Conservation (phyloP, 2,888 invertebrate species). For the Ormyrus nitidulus region DNA sequence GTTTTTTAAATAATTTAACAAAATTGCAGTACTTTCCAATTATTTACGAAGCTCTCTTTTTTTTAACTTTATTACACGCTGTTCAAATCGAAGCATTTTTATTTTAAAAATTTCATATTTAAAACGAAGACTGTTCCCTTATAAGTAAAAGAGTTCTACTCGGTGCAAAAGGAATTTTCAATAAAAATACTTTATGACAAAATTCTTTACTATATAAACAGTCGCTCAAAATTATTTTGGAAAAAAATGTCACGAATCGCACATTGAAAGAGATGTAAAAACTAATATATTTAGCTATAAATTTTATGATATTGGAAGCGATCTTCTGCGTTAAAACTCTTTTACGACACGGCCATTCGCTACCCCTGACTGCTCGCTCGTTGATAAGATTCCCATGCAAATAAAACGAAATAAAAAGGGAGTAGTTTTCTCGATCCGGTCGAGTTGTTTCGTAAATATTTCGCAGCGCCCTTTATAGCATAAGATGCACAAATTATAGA, state of each 20-base stretch:
- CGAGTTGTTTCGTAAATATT: neutral
- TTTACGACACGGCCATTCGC: neutral
- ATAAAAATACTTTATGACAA: too few species aligned
- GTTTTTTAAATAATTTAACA: neutral
- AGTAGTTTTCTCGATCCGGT: neutral
- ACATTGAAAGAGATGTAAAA: neutral
- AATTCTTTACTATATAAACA: too few species aligned
- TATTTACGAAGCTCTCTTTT: slow-evolving; percentile 15
- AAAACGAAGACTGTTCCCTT: too few species aligned
- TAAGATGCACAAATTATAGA: slow-evolving; percentile 1
- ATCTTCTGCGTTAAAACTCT: too few species aligned
- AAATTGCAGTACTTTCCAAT: slow-evolving; percentile 9
- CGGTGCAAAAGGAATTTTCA: too few species aligned
- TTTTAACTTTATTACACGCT: neutral
- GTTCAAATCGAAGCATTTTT: too few species aligned
- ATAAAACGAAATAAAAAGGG: neutral
- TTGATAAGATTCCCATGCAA: neutral
- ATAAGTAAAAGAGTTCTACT: too few species aligned
- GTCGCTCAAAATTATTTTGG: too few species aligned
- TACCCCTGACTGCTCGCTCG: neutral
- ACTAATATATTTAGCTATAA: neutral
- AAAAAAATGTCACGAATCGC: neutral
- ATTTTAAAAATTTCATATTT: too few species aligned
- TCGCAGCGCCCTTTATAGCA: slow-evolving; percentile 11
- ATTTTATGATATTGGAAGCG: too few species aligned